phyloP scores from a whole-genome alignment of 1,140 invertebrate genomes.

The Rhagoletis zephyria region DNA sequence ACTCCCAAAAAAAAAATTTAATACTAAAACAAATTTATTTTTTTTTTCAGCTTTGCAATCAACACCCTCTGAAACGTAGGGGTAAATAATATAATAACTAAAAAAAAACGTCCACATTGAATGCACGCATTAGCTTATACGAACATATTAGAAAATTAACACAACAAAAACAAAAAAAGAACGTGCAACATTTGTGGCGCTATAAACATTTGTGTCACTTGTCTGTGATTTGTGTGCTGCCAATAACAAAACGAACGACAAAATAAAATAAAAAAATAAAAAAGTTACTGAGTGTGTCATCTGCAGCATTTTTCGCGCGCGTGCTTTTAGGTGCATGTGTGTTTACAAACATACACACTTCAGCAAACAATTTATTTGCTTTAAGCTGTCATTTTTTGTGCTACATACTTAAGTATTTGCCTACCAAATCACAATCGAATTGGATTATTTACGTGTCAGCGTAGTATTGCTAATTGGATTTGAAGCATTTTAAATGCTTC shows the following conservation, averaged over 20 bases:
- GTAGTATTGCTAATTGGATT: conserved; percentile 16
- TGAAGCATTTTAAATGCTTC: conserved; percentile 37
- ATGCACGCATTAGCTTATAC: background rate
- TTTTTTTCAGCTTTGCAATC: background rate
- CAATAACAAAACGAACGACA: too few relatives aligned
- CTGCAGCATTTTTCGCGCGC: too few relatives aligned
- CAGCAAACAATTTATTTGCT: conserved; percentile 19
- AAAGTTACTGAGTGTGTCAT: too few relatives aligned
- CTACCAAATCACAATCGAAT: conserved; percentile 25
- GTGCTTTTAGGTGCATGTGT: background rate
- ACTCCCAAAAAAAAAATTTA: background rate
- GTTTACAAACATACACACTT: background rate
- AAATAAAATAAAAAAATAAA: too few relatives aligned
- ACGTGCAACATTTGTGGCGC: background rate
- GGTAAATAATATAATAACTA: background rate
- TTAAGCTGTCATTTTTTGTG: background rate
- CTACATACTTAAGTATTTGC: background rate
- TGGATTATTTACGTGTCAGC: conserved; percentile 39
- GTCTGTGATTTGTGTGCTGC: too few relatives aligned
- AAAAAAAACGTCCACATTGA: background rate
- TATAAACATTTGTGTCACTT: too few relatives aligned
- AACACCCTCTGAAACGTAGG: background rate
- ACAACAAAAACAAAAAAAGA: background rate
- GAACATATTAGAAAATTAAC: conserved; percentile 24
- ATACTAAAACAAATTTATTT: background rate